Evolutionary conservation across 2,113 vertebrate genomes (phyloP), one percentile per base, ranked within the genome.

Genomic region (Lasiurus borealis): DNA sequence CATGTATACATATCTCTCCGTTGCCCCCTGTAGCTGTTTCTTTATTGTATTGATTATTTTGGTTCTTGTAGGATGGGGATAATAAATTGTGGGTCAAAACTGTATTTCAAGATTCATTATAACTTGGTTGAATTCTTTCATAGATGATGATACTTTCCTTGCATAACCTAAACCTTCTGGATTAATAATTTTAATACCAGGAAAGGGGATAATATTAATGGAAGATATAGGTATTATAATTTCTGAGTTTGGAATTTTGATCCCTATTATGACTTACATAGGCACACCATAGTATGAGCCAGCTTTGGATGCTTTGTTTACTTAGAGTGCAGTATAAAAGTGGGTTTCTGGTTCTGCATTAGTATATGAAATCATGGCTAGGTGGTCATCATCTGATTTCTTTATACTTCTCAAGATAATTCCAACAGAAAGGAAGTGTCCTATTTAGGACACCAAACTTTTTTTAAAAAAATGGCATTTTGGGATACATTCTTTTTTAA

Each of bases 211-310:
- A n/a, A 18, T 76, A 48, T 88, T 48, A 88, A 36, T 36, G 59
- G 50, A 94, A 81, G 62, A 69, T 19, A 84, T 29, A 36, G 29
- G 15, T 46, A 46, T 54, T 83, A 16, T 50, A 34, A 3, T 94
- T 94, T 68, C 71, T 69, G 64, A 87, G 69, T 27, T 25, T 80
- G 52, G 31, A 80, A 81, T 81, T 93, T 87, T 72, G 44, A 48
- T 87, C 75, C 27, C 62, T 18, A 50, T 81, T 87, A 52, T 62
- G 25, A 72, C 36, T 62, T 54, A 78, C 69, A 71, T 62, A 27
- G 2, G 34, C 19, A 73, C 27, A n/a, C 62, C 18, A 27, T 64
- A 40, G 54, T 25, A 64, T 57, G 57, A 73, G 31, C 29, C 69
- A 46, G 34, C 34, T 50, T 78, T 85, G 36, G 48, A 21, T 69